Percentiles rank a stretch among this genome's conserved stretches.
Conservation (phyloP, 2,797 vertebrate species). For the Geotrypetes seraphini region DNA sequence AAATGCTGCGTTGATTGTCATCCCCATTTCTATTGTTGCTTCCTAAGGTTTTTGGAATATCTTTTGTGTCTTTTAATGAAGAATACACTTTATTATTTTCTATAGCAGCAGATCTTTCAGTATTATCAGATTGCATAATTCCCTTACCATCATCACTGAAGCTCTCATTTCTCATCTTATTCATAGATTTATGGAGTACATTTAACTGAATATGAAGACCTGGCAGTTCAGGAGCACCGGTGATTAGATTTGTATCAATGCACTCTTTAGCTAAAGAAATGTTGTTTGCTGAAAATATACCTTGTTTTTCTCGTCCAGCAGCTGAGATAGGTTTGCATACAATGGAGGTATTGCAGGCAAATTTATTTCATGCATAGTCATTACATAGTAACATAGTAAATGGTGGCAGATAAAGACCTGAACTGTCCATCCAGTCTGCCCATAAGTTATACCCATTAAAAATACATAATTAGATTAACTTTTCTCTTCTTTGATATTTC, state of each 20-base stretch:
- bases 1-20: conserved; percentile 2
- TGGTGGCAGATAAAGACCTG: too few species aligned
- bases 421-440: too few species aligned
- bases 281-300: conserved; percentile 6
- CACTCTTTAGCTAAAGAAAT: neutral
- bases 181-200: neutral
- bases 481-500: too few species aligned
- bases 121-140: neutral
- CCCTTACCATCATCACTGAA: neutral
- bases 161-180: neutral
- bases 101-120: neutral
- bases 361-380: too few species aligned
- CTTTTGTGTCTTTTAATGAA: neutral
- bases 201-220: neutral
- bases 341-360: too few species aligned
- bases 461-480: too few species aligned
- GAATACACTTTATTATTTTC: neutral
- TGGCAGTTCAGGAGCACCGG: neutral
- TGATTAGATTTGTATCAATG: neutral
- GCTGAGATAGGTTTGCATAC: too few species aligned
- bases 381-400: too few species aligned
- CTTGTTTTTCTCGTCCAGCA: conserved; percentile 6
- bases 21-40: neutral
- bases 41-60: conserved; percentile 4
- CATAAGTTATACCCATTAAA: too few species aligned